Evolutionary conservation across 2,888 invertebrate species (phyloP).

Genomic region (Kuschelorhynchus macadamiae): DNA sequence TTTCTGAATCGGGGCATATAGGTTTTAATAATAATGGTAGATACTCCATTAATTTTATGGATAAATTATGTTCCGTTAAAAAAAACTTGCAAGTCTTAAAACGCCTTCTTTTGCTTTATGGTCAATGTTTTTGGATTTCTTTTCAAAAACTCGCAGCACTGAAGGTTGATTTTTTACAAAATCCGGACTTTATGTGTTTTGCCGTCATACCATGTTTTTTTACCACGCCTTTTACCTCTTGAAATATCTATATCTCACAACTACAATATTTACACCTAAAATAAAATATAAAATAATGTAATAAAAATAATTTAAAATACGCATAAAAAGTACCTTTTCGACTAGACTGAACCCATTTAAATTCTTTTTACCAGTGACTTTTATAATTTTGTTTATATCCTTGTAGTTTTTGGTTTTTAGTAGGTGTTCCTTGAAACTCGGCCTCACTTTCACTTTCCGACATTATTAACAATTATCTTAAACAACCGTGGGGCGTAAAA

Average conservation of each 20-base stretch:
- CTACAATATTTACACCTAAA: slow-evolving; percentile 5
- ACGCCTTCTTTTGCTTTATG: slow-evolving; percentile 8
- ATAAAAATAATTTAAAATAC: neutral
- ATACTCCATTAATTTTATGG: slow-evolving; percentile 17
- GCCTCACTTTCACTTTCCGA: too few relatives aligned
- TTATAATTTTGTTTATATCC: slow-evolving; percentile 4
- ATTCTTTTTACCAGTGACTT: slow-evolving; percentile 11
- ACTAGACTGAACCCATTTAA: slow-evolving; percentile 5
- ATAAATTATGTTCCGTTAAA: slow-evolving; percentile 29
- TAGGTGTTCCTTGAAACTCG: too few relatives aligned
- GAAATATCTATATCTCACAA: slow-evolving; percentile 3
- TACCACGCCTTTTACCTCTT: slow-evolving; percentile 10
- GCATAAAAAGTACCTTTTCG: slow-evolving; percentile 12
- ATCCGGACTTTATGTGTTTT: slow-evolving; percentile 11
- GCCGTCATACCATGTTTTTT: neutral
- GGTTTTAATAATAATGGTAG: neutral
- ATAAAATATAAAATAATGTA: slow-evolving; percentile 7
- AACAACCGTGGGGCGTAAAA: too few relatives aligned
- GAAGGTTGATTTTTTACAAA: slow-evolving; percentile 6
- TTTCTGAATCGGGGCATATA: slow-evolving; percentile 20
- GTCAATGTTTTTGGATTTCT: neutral
- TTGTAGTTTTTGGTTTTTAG: too few relatives aligned
- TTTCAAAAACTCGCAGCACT: slow-evolving; percentile 4
- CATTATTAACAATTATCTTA: too few relatives aligned
- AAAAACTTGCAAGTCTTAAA: slow-evolving; percentile 9